Percentiles rank a stretch among this genome's conserved stretches.
phyloP scores from a whole-genome alignment of 2,797 vertebrate species.

The Podarcis lilfordi region DNA sequence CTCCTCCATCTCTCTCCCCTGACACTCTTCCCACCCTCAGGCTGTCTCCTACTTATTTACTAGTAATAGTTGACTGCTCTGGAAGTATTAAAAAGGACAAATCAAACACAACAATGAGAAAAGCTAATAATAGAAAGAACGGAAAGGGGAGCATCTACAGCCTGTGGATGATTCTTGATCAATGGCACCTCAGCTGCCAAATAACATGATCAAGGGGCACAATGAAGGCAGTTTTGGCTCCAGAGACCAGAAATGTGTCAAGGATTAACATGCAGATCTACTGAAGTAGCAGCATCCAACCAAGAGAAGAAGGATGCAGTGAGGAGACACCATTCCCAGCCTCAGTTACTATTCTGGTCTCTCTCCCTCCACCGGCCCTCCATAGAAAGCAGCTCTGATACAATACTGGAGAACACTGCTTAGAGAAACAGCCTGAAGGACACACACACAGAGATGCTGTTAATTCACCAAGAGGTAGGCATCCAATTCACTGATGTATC shows the following conservation, averaged over 20 bases:
- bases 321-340: not conserved
- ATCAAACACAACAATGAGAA: not conserved
- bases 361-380: not conserved
- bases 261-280: conserved; percentile 13
- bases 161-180: not conserved
- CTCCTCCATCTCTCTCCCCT: not conserved
- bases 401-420: not conserved
- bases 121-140: not conserved
- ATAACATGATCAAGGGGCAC: not conserved
- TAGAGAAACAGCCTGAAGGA: not conserved
- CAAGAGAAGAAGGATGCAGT: not conserved
- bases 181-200: not conserved
- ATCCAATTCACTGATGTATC: not conserved
- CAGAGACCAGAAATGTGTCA: not conserved
- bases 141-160: not conserved
- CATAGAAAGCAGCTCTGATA: not conserved
- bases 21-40: too few species aligned
- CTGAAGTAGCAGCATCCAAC: not conserved
- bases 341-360: not conserved
- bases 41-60: too few species aligned
- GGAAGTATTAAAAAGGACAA: not conserved
- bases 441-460: not conserved
- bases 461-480: not conserved
- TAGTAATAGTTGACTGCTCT: not conserved
- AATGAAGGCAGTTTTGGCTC: not conserved